Evolutionary conservation across 2,888 invertebrate genomes (phyloP), one percentile per base, ranked within the genome.

Genomic region (Parapristionchus giblindavisi): DNA sequence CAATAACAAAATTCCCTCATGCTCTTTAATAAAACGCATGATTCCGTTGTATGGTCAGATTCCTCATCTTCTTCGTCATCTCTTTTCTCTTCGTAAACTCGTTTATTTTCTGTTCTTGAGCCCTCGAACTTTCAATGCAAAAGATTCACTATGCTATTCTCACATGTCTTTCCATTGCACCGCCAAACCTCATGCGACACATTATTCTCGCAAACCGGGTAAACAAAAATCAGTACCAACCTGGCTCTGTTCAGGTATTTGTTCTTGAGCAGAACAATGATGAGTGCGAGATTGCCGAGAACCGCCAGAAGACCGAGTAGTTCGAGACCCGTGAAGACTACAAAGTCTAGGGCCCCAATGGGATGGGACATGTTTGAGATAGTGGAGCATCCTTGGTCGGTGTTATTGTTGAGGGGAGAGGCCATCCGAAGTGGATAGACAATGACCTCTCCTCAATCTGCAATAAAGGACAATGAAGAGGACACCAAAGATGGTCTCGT

Each of bases 241-340:
- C 85, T 85, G 8, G 86, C 84, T 40, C 85, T 72, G 56, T 83
- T 78, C 43, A 86, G 78, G 78, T 86, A 86, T 77, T 85, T 85
- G 76, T 86, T 83, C 58, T 81, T 78, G 40, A 85, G 78, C 17
- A 86, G 79, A 36, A 86, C 86, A 32, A 81, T 77, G 65, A 86
- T 84, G 60, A 86, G 78, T 48, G 83, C 80, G 66, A 83, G 58
- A 75, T 85, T 86, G 27, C 86, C 86, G 24, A 82, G 68, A 60
- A 86, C 83, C 27, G 86, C 86, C 61, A 82, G 79, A 11, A 82
- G 77, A 54, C 86, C 87, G 48, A 85, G 77, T 61, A 80, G 77
- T 61, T 83, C 81, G 48, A 83, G 76, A 21, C 81, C 79, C 43
- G 63, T 61, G 72, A 83, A 83, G 48, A 83, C 76, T 54, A 80